Evolutionary conservation across 1,140 invertebrate species (phyloP), one percentile per base, ranked within the genome.

Genomic region (Triops longicaudatus): DNA sequence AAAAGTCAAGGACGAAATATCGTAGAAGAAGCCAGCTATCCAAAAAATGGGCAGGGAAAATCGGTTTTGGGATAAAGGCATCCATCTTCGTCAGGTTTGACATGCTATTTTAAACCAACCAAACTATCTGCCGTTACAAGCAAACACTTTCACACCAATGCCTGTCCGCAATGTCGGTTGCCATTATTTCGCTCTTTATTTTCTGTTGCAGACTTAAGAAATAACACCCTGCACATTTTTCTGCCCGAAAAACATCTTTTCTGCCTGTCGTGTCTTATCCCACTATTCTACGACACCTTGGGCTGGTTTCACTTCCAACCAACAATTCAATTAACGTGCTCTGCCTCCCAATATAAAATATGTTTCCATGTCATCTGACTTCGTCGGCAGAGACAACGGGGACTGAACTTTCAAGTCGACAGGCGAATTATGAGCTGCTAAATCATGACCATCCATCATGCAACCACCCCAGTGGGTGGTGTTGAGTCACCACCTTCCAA

Each of bases 371-470:
- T 63, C 50, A n/a, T 63, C 50, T 22, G 50, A 63, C 50, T 63
- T 22, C 5, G 50, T 63, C 22, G 14, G 50, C 17, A 22, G 50
- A 22, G 22, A 17, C 14, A 63, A 63, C 50, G 50, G 31, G 31
- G 50, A 63, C 50, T 63, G 50, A 63, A 63, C 50, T 37, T 37
- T 63, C 50, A 63, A 63, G 50, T 63, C 50, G 50, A 63, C 50
- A 63, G 50, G 50, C 50, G 50, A 63, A 63, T 63, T 63, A 63
- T 63, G 50, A 63, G 50, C n/a, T 12, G 50, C n/a, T 63, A 63
- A 63, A 63, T 63, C 50, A 22, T 63, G 17, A 14, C 50, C 50
- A 63, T 63, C 50, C 50, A 63, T 63, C 50, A 63, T 63, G 50
- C 22, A 63, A 63, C 50, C 14, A 63, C 14, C 50, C 7, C 43